These are phyloP conservation scores for Acanthaster planci DNA, from an alignment of 35 echinoderm and acorn worm species.

Conservation along the genomic window DNA sequence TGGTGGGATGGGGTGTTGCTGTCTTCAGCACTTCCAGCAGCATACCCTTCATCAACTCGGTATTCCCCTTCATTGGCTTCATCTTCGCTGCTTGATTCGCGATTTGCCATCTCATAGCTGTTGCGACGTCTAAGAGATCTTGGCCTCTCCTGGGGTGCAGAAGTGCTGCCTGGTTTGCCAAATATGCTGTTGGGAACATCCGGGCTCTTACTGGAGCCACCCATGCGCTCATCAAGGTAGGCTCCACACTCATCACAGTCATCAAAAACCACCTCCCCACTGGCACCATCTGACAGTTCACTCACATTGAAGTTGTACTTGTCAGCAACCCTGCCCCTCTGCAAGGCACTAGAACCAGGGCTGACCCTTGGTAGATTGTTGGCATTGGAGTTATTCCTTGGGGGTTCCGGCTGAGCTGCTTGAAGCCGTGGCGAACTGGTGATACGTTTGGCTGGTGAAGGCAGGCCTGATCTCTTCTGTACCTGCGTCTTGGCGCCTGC, in stretches of 20 bases:
- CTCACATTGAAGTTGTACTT: slow-evolving; percentile 52
- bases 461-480: background rate
- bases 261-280: slow-evolving; percentile 92
- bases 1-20: slow-evolving; percentile 35
- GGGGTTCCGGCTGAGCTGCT: slow-evolving; percentile 44
- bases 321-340: slow-evolving; percentile 16
- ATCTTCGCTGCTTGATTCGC: slow-evolving; percentile 79
- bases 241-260: slow-evolving; percentile 92
- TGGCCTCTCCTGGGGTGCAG: slow-evolving; percentile 6
- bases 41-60: background rate
- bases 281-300: slow-evolving; percentile 60
- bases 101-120: slow-evolving; percentile 94
- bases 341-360: slow-evolving; percentile 51
- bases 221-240: slow-evolving; percentile 71
- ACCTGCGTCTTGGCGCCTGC: background rate
- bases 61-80: slow-evolving; percentile 45
- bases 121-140: slow-evolving; percentile 66
- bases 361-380: slow-evolving; percentile 60
- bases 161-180: slow-evolving; percentile 29
- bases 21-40: slow-evolving; percentile 26
- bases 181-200: background rate
- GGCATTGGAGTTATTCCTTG: slow-evolving; percentile 91
- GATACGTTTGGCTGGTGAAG: slow-evolving; percentile 37
- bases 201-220: background rate
- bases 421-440: slow-evolving; percentile 34